Base-by-base conservation (phyloP, 2,113 vertebrate genomes). In the Hydrolagus affinis region DNA sequence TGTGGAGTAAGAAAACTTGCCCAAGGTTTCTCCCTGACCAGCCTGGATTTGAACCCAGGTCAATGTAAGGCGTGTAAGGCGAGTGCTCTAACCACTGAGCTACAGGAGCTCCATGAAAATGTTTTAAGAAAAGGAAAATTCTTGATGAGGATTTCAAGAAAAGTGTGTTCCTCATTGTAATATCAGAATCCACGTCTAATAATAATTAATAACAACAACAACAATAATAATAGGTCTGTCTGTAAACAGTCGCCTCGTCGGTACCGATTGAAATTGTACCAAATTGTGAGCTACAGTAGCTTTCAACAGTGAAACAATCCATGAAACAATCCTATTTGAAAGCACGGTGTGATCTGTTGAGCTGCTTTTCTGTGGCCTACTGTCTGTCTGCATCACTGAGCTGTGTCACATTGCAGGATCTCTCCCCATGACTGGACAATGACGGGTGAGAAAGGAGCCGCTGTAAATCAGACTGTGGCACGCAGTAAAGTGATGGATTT, bases 311-410 rank as follows among this genome's bases (percentile, higher is more conserved):
- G 28, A 15, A 73, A 30, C 4, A 74, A 74, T 44, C 72, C 4
- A 74, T 10, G 72, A 74, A 73, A 73, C 71, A 73, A 17, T 74
- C 72, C 30, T 56, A 28, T 74, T 19, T 74, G 30, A 21, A 32
- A 74, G 72, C 14, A 32, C 8, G 8, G 28, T 74, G 1, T 74
- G 21, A 74, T 32, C 15, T 74, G 15, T 56, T 44, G 17, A 74
- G 44, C 28, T 4, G 72, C 72, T 56, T 74, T 32, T 19, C 15
- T 14, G 19, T 74, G 44, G 14, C 44, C 72, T 56, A 14, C 32
- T 30, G 32, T 74, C 72, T 74, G 32, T 56, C 30, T 74, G 32
- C 72, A 74, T 74, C 72, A 74, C 1, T 74, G 72, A 74, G 72
- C 72, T 21, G 15, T 74, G 72, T 28, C 17, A 15, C 8, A 19